A percentile compares a stretch with the other conserved stretches of the same genome.
Evolutionary conservation across 2,113 vertebrate genomes (phyloP).

Genomic region (Paramisgurnus dabryanus): DNA sequence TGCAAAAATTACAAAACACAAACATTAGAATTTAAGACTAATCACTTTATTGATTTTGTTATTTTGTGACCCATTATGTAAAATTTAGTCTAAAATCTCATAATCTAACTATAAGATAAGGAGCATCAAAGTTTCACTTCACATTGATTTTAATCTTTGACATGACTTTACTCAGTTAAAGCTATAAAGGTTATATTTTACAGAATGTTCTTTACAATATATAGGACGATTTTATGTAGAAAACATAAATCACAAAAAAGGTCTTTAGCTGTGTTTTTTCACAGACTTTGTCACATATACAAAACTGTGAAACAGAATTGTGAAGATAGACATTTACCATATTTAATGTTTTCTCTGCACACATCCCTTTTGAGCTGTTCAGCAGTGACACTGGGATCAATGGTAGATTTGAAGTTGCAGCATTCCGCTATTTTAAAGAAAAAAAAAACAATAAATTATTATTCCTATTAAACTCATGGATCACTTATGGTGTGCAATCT

Average conservation of each 20-base stretch:
- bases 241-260: no score
- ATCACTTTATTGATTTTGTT: no score
- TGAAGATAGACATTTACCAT: conserved; percentile 68
- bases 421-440: conserved; percentile 73
- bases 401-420: conserved; percentile 62
- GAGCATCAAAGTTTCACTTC: no score
- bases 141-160: no score
- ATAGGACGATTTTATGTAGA: no score
- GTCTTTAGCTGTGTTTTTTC: background rate
- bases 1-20: conserved; percentile 59
- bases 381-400: conserved; percentile 64
- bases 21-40: background rate
- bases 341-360: conserved; percentile 72
- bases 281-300: conserved; percentile 4
- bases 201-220: no score
- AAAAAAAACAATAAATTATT: background rate
- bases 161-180: no score
- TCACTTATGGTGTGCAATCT: background rate
- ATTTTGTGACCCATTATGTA: no score
- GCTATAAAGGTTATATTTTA: no score
- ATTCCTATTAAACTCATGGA: background rate
- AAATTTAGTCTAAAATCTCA: no score
- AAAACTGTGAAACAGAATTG: background rate
- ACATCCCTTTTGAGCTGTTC: conserved; percentile 63
- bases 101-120: no score